A percentile compares a stretch with the other conserved stretches of the same genome.
These are phyloP conservation scores for Lethenteron camtschaticum DNA, from an alignment of 2,113 vertebrate genomes.

Conservation along the genomic window DNA sequence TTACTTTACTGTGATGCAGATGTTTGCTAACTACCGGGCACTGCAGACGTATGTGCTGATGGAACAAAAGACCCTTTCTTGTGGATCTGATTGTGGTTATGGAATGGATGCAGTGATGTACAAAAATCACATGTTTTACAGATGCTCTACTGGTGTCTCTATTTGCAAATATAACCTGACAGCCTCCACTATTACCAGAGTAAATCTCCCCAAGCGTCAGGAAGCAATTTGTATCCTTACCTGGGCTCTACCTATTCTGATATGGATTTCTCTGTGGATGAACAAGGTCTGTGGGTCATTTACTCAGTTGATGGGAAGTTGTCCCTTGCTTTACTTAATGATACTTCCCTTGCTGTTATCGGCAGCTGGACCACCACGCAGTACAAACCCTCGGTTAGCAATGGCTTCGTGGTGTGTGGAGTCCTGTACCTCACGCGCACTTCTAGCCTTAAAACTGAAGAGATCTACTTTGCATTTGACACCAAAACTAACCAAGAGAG, in stretches of 20 bases:
- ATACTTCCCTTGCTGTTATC: constrained; percentile 52
- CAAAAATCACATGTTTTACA: constrained; percentile 17
- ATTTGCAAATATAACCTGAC: constrained; percentile 15
- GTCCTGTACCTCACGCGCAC: constrained; percentile 54
- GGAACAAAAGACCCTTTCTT: constrained; percentile 8
- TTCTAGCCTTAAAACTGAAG: constrained; percentile 25
- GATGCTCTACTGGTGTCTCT: constrained; percentile 13
- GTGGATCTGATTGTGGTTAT: constrained; percentile 9
- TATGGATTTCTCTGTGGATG: constrained; percentile 36
- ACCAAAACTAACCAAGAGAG: constrained; percentile 29
- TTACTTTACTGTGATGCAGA: constrained; percentile 10
- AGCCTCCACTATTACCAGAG: constrained; percentile 7
- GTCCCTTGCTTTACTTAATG: constrained; percentile 71
- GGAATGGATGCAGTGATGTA: constrained; percentile 16
- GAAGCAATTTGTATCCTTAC: constrained; percentile 15
- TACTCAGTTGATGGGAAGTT: constrained; percentile 72
- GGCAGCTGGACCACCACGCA: constrained; percentile 50
- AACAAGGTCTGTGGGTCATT: constrained; percentile 78
- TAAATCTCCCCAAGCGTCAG: constrained; percentile 9
- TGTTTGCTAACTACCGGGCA: constrained; percentile 13
- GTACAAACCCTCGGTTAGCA: constrained; percentile 43
- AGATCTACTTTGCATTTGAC: constrained; percentile 66
- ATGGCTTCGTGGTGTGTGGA: constrained; percentile 70
- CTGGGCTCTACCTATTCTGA: constrained; percentile 24
- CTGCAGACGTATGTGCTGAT: constrained; percentile 11